Percentiles rank a stretch among this genome's conserved stretches.
These are phyloP conservation scores for Ypsolopha scabrella DNA, from an alignment of 2,888 invertebrate species.

Conservation along the genomic window DNA sequence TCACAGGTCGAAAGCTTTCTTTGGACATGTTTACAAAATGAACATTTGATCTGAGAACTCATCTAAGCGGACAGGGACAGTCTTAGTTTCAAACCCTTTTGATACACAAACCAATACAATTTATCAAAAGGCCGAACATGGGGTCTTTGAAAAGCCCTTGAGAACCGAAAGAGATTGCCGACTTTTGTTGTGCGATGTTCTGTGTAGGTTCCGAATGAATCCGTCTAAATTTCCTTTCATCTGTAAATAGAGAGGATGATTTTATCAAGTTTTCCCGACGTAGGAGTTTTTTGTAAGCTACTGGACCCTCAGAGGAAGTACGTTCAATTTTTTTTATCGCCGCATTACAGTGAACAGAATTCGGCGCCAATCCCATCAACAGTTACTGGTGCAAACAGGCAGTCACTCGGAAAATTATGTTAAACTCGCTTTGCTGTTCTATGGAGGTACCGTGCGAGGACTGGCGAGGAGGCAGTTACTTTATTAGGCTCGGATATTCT, in stretches of 20 bases:
- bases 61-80: too few species aligned
- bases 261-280: constrained; percentile 13
- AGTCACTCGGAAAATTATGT: constrained; percentile 61
- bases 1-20: too few species aligned
- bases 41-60: too few species aligned
- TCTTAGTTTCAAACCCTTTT: too few species aligned
- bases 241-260: constrained; percentile 26
- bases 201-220: constrained; percentile 23
- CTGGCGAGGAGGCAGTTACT: too few species aligned
- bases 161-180: background rate
- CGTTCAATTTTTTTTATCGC: constrained; percentile 65
- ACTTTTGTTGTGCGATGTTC: constrained; percentile 2
- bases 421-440: constrained; percentile 45
- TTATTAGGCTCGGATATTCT: too few species aligned
- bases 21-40: too few species aligned
- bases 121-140: background rate
- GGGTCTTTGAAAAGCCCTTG: background rate
- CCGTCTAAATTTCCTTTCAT: constrained; percentile 30
- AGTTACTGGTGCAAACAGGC: constrained; percentile 38
- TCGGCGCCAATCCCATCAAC: constrained; percentile 41
- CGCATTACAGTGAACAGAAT: constrained; percentile 51
- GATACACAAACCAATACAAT: background rate
- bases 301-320: constrained; percentile 22
- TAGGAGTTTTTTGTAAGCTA: background rate
- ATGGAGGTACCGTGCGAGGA: too few species aligned